Evolutionary conservation across 2,113 vertebrate species (phyloP), one percentile per base, ranked within the genome.

Genomic region (Willisornis vidua): DNA sequence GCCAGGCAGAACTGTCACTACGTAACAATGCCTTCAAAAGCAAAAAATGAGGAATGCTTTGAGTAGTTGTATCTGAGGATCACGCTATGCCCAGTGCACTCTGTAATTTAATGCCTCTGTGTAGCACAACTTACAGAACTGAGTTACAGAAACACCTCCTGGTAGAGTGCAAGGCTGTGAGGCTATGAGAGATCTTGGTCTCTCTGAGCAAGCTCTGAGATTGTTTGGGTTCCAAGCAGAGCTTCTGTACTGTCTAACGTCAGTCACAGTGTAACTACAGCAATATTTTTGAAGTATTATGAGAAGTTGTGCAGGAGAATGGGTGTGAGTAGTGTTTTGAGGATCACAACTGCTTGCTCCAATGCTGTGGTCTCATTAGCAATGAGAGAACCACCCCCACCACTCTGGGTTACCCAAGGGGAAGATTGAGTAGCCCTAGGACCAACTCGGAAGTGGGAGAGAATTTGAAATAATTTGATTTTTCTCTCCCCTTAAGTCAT

Each of bases 261-360:
- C 29, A 74, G 48, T 71, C 22, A 37, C 66, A 67, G 29, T 74
- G 29, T 75, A 68, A 65, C 39, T 63, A 14, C 51, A 58, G 12
- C 19, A 31, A 49, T 49, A 23, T 51, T n/a, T 52, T 28, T 67
- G 18, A 54, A 33, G 15, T 48, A 6, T 85, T 74, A 14, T 6
- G 28, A 71, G 41, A 87, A 51, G 15, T 18, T 71, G 57, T 43
- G n/a, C 39, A 70, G 2, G 1, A 49, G 41, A 43, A 83, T 19
- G 8, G 19, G 20, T 0, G 0, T 43, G 19, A n/a, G 45, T 10
- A 51, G 9, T 10, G 65, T 57, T 82, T 71, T 23, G 20, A 71
- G 33, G 68, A 45, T 80, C 62, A 59, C 39, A 73, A 9, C 37
- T 84, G 14, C 33, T 83, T 81, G 24, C 39, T 84, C 14, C 1